Evolutionary conservation across 1,140 invertebrate genomes (phyloP).

Genomic region (Bemisia tabaci): DNA sequence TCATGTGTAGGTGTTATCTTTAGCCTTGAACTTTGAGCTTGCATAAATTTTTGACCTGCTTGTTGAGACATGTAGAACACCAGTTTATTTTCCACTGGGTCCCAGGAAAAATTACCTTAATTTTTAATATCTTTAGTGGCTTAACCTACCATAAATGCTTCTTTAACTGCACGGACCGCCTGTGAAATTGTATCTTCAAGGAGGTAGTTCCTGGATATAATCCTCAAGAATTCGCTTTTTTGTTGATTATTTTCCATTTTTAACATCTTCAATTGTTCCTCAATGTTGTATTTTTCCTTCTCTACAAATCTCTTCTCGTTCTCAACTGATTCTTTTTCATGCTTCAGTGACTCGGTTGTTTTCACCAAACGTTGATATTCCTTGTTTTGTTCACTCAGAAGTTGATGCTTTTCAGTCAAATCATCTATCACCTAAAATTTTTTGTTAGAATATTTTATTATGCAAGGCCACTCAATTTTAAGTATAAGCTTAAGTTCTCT

Average conservation of each 20-base stretch:
- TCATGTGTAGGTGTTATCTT: too few species aligned
- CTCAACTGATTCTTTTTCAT: not conserved
- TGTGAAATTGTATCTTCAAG: not conserved
- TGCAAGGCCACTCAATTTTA: too few species aligned
- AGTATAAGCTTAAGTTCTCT: too few species aligned
- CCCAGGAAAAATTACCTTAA: too few species aligned
- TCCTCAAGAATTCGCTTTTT: not conserved
- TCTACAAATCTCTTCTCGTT: not conserved
- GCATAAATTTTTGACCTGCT: too few species aligned
- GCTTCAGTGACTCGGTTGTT: not conserved
- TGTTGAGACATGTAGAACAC: too few species aligned
- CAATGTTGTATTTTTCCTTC: not conserved
- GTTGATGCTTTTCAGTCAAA: not conserved
- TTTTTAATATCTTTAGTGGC: too few species aligned
- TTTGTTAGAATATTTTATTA: too few species aligned
- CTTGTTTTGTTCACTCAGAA: not conserved
- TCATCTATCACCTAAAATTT: not conserved
- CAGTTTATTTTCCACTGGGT: too few species aligned
- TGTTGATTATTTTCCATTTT: not conserved
- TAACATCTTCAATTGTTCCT: not conserved
- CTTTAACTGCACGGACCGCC: not conserved
- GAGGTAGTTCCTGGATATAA: not conserved
- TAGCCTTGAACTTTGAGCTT: too few species aligned
- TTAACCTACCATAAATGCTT: not conserved
- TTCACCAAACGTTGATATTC: not conserved